These are phyloP conservation scores for Lepidocolaptes lacrymiger DNA, from an alignment of 2,797 vertebrate genomes.

Conservation along the genomic window DNA sequence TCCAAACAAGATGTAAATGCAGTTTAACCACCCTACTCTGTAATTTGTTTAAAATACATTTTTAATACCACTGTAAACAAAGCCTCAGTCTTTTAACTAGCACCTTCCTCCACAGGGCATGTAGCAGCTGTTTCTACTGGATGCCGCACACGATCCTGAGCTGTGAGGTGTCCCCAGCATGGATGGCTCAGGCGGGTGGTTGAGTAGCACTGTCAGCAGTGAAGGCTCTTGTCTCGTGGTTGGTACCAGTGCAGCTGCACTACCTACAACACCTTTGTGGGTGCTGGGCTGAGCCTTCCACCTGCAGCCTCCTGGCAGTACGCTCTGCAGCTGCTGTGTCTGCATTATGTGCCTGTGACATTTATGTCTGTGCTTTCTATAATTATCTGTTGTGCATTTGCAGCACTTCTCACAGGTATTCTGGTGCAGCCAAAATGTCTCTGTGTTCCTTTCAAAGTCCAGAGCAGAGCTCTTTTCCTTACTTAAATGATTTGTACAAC, in stretches of 20 bases:
- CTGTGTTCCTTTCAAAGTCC: neutral
- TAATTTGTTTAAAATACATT: neutral
- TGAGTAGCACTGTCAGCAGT: neutral
- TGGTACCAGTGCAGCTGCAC: fast-evolving
- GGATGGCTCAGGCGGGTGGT: neutral
- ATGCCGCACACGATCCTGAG: neutral
- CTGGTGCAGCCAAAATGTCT: neutral
- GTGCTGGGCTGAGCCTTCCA: neutral
- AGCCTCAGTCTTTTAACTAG: neutral
- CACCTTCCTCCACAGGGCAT: neutral
- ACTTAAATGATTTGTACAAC: neutral
- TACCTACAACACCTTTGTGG: fast-evolving
- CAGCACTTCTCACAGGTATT: neutral
- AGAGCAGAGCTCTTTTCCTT: neutral
- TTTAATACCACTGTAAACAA: neutral
- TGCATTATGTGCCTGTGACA: too few species aligned
- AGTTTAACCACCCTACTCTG: neutral
- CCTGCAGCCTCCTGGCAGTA: neutral
- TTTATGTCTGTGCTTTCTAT: neutral
- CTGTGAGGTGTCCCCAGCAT: neutral
- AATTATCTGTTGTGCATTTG: fast-evolving
- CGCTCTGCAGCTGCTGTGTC: neutral
- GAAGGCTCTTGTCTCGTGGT: neutral
- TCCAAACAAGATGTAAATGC: neutral
- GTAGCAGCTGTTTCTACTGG: neutral